Base-by-base conservation (phyloP, 2,797 vertebrate species). In the Bufotes viridis region DNA sequence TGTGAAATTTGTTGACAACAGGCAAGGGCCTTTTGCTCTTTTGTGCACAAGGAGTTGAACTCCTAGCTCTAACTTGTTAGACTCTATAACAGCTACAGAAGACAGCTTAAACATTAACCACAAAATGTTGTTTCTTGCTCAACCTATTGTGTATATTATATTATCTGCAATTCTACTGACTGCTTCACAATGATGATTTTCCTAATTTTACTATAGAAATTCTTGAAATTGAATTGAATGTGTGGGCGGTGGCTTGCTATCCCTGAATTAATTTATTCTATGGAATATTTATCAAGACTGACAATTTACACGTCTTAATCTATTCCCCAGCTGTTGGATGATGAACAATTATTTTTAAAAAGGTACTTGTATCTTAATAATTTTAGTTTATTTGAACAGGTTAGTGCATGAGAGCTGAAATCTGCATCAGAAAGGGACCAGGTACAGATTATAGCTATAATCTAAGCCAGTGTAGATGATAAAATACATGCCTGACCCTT, bases 21-120 rank as follows among this genome's bases (percentile, higher is more conserved):
- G 24, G 51, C 51, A 42, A 55, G 49, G 75, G 6, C 61, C 63
- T 79, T 85, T 69, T 86, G 84, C 84, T 86, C 84, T 69, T 69
- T 79, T 79, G 14, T 34, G 69, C 61, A 79, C 75, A 78, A 65
- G 17, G 4, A 55, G 24, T 14, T 78, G 49, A 86, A 79, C 84
- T 86, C 60, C 3, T 34, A 57, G 60, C 29, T 78, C 61, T 79
- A 26, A 78, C 63, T 69, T 79, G 74, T 57, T 78, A 79, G 24
- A 55, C 24, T 55, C 7, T 55, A 55, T 17, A 67, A 57, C 61
- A 67, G 61, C 61, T 49, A 75, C 69, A 61, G 34, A 75, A 12
- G 9, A 49, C 13, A 18, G 70, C 15, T 84, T 24, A 84, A 75
- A 60, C 76, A 58, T 18, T 72, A 51, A 58, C 22, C 57, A 76